Evolutionary conservation across 2,888 invertebrate species (phyloP).

Genomic region (Caenorhabditis sp.): DNA sequence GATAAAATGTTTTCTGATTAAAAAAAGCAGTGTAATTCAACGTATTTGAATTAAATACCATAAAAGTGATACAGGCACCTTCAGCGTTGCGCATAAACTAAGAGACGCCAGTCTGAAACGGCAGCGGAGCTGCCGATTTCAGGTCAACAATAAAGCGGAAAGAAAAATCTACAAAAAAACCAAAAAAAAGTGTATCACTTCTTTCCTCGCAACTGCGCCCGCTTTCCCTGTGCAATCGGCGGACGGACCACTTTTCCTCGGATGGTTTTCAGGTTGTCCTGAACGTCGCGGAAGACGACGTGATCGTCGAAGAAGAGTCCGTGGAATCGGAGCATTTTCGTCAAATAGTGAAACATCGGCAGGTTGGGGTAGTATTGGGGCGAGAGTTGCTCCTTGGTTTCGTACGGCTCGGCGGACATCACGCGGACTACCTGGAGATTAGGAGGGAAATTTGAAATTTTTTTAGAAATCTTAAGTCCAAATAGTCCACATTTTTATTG

Average conservation of each 20-base stretch:
- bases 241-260: constrained; percentile 80
- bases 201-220: constrained; percentile 77
- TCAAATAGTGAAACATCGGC: constrained; percentile 83
- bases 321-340: constrained; percentile 82
- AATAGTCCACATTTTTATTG: too few relatives aligned
- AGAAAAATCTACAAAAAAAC: too few relatives aligned
- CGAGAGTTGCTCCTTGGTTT: constrained; percentile 77
- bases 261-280: constrained; percentile 79
- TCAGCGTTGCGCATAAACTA: too few relatives aligned
- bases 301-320: constrained; percentile 82
- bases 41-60: too few relatives aligned
- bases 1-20: too few relatives aligned
- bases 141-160: too few relatives aligned
- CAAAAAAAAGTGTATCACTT: constrained; percentile 55
- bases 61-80: too few relatives aligned
- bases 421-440: constrained; percentile 78
- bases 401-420: constrained; percentile 80
- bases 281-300: constrained; percentile 80
- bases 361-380: constrained; percentile 81
- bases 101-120: too few relatives aligned
- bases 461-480: too few relatives aligned
- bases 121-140: too few relatives aligned
- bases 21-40: too few relatives aligned
- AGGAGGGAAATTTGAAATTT: too few relatives aligned
- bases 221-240: constrained; percentile 81